These are phyloP conservation scores for Charina bottae DNA, from an alignment of 2,113 vertebrate genomes.

Conservation along the genomic window DNA sequence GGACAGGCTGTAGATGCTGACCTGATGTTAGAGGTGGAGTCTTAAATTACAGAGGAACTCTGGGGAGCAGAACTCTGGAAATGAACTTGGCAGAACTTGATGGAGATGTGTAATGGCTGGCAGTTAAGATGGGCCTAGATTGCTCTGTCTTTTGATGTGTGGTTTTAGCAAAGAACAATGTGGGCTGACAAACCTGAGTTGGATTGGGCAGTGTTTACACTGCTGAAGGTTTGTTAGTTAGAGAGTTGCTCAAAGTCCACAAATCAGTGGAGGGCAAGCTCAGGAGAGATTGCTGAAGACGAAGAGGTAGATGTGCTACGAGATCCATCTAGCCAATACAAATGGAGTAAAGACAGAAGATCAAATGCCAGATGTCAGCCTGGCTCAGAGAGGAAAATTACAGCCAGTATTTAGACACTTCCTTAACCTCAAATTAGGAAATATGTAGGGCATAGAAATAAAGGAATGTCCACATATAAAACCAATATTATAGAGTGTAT, in stretches of 20 bases:
- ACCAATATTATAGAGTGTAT: neutral
- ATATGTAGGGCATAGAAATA: neutral
- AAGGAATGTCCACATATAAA: neutral
- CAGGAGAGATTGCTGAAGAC: neutral
- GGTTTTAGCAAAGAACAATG: neutral
- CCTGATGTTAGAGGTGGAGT: neutral
- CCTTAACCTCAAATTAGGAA: neutral
- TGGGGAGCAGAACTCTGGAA: neutral
- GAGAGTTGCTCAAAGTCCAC: neutral
- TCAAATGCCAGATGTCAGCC: neutral
- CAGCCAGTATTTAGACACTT: neutral
- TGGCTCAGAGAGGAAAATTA: neutral
- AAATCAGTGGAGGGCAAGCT: neutral
- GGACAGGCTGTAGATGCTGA: neutral
- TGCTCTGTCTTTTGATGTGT: neutral
- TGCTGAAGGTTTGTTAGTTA: neutral
- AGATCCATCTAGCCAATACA: neutral
- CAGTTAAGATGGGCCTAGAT: neutral
- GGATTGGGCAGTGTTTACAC: neutral
- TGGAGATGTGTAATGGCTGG: neutral
- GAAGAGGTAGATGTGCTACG: neutral
- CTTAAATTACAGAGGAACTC: neutral
- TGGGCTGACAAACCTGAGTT: neutral
- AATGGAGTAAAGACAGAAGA: neutral
- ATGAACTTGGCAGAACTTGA: neutral